Evolutionary conservation across 2,113 vertebrate species (phyloP).

Genomic region (Clarias macrocephalus): DNA sequence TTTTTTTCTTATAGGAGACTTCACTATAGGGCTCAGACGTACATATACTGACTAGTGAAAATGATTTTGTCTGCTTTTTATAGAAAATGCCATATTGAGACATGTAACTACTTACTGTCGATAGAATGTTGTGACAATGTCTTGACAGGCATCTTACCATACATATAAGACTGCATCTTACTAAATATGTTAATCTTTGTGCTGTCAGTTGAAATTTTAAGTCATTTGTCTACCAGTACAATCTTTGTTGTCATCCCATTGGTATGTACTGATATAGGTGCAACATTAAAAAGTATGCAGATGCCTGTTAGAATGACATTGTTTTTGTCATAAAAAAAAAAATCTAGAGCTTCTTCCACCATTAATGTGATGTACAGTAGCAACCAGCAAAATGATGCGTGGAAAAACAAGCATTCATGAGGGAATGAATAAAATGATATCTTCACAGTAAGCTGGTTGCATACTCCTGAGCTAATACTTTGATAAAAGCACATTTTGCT

Average conservation of each 20-base stretch:
- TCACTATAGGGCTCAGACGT: not conserved
- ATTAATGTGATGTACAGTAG: not conserved
- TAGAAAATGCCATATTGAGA: not conserved
- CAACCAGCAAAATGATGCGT: not conserved
- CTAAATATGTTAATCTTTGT: not conserved
- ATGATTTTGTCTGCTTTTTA: not conserved
- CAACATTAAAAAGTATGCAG: not conserved
- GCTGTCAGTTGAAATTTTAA: not conserved
- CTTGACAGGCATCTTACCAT: not conserved
- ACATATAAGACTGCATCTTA: not conserved
- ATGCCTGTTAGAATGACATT: not conserved
- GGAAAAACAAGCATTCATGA: not conserved
- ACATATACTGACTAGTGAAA: not conserved
- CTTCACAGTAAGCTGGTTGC: not conserved
- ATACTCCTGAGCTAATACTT: not conserved
- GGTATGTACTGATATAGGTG: not conserved
- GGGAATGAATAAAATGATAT: not conserved
- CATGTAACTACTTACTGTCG: not conserved
- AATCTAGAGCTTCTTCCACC: not conserved
- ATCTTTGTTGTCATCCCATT: not conserved
- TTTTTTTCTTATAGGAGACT: not conserved
- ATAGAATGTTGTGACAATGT: not conserved
- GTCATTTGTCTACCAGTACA: not conserved
- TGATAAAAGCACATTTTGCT: not conserved
- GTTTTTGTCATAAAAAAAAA: not conserved